Base-by-base conservation (phyloP, 1,140 invertebrate genomes). In the Berghia stephanieae region DNA sequence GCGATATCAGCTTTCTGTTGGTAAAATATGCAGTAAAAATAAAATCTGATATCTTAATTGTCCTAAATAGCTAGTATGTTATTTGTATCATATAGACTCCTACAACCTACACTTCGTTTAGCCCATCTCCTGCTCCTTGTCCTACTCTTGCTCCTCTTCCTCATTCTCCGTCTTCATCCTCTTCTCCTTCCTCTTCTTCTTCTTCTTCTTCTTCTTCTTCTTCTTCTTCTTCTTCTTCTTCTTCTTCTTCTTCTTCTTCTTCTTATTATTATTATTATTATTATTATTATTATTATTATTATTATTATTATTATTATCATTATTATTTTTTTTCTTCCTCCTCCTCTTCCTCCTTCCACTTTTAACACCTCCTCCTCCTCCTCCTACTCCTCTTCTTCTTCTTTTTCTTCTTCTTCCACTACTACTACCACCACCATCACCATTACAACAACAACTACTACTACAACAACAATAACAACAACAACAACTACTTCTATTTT, bases 1-100 rank as follows among this genome's bases (percentile, higher is more conserved):
- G 85, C 86, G 21, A 88, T 87, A 70, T 88, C 87, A 10, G 85
- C 86, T 84, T 79, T 84, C 84, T 88, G 79, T n/a, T n/a, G n/a
- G n/a, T n/a, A n/a, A n/a, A n/a, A n/a, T n/a, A n/a, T n/a, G n/a
- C n/a, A n/a, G n/a, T n/a, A n/a, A n/a, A n/a, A n/a, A n/a, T n/a
- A n/a, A n/a, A n/a, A n/a, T n/a, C n/a, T n/a, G n/a, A n/a, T n/a
- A n/a, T n/a, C n/a, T n/a, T n/a, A n/a, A n/a, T n/a, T n/a, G n/a
- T n/a, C n/a, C n/a, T n/a, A n/a, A n/a, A n/a, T n/a, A n/a, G n/a
- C n/a, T n/a, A n/a, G n/a, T n/a, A n/a, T n/a, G n/a, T n/a, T n/a
- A n/a, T n/a, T n/a, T n/a, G n/a, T n/a, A n/a, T n/a, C n/a, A n/a
- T n/a, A n/a, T n/a, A n/a, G n/a, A n/a, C n/a, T n/a, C n/a, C n/a